A percentile compares a stretch with the other conserved stretches of the same genome.
phyloP scores from a whole-genome alignment of 2,888 invertebrate genomes.

The Elysia crispata region DNA sequence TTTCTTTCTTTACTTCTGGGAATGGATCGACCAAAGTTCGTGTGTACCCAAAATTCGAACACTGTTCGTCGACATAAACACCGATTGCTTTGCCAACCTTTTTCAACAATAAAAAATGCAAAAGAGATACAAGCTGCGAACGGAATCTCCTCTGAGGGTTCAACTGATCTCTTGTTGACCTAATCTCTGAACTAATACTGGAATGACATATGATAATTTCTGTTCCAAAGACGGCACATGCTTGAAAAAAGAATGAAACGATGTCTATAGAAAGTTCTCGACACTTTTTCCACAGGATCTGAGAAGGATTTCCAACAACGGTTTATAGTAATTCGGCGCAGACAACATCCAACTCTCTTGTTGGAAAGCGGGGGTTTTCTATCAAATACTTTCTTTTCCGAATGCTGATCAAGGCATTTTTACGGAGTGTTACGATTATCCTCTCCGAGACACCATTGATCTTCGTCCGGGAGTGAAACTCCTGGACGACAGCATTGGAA shows the following conservation, averaged over 20 bases:
- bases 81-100: constrained; percentile 82
- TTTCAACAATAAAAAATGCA: constrained; percentile 84
- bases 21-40: constrained; percentile 87
- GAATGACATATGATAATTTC: constrained; percentile 86
- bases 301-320: constrained; percentile 70
- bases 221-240: constrained; percentile 76
- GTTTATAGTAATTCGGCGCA: constrained; percentile 71
- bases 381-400: constrained; percentile 67
- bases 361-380: constrained; percentile 59
- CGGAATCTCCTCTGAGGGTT: constrained; percentile 90
- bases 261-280: constrained; percentile 70
- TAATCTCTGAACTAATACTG: constrained; percentile 86
- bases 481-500: constrained; percentile 71
- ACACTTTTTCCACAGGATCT: constrained; percentile 76
- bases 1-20: constrained; percentile 88
- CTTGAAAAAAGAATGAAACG: constrained; percentile 63
- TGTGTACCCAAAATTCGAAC: constrained; percentile 85
- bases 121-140: constrained; percentile 83
- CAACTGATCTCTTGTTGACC: constrained; percentile 86
- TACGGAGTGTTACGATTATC: constrained; percentile 73
- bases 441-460: constrained; percentile 74
- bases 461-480: constrained; percentile 70
- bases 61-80: constrained; percentile 87
- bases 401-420: constrained; percentile 72
- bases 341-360: constrained; percentile 59